Evolutionary conservation across 2,888 invertebrate genomes (phyloP).

Genomic region (Kuschelorhynchus macadamiae): DNA sequence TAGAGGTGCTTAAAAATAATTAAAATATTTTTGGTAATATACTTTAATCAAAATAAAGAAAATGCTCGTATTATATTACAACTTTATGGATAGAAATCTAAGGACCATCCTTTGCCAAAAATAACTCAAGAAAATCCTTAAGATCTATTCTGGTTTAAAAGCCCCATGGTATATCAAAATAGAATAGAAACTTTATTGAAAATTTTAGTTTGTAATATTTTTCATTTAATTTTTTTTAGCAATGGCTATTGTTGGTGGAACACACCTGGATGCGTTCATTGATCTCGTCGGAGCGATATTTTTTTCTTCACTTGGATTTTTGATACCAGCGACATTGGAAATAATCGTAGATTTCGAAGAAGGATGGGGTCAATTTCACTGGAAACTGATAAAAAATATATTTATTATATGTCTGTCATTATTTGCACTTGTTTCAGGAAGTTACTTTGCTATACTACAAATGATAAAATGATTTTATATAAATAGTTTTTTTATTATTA

Average conservation of each 20-base stretch:
- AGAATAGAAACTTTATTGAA: too few species aligned
- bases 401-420: constrained; percentile 74
- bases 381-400: constrained; percentile 79
- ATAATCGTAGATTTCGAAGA: constrained; percentile 80
- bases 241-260: constrained; percentile 75
- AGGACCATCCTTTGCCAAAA: too few species aligned
- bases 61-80: too few species aligned
- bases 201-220: too few species aligned
- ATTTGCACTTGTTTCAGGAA: constrained; percentile 78
- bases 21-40: too few species aligned
- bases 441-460: constrained; percentile 66
- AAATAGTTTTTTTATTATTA: too few species aligned
- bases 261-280: constrained; percentile 88
- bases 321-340: constrained; percentile 82
- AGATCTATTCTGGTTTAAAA: too few species aligned
- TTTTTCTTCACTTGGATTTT: constrained; percentile 78
- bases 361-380: constrained; percentile 76
- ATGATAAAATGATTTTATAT: constrained; percentile 5
- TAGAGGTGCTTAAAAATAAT: too few species aligned
- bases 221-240: constrained; percentile 34
- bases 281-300: constrained; percentile 88
- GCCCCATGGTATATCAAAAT: too few species aligned
- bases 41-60: too few species aligned
- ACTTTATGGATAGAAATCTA: too few species aligned
- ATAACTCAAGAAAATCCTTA: too few species aligned